Evolutionary conservation across 1,140 invertebrate species (phyloP).

Genomic region (Drosophila mauritiana): DNA sequence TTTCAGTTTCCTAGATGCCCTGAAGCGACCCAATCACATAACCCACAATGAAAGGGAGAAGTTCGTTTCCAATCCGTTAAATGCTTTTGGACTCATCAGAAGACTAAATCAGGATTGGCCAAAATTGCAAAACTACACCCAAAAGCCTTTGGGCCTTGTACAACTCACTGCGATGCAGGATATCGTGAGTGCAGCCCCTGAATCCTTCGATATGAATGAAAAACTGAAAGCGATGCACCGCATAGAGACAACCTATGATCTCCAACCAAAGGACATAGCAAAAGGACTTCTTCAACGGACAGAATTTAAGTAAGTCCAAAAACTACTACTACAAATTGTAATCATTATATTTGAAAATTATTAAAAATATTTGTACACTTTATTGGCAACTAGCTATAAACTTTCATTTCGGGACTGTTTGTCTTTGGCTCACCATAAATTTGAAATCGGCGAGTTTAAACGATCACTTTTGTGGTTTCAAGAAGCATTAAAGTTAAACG

Average conservation of each 20-base stretch:
- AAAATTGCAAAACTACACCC: conserved; percentile 39
- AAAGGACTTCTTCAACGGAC: conserved; percentile 93
- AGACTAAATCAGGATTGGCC: conserved; percentile 60
- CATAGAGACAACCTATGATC: conserved; percentile 96
- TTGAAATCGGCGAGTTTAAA: background rate
- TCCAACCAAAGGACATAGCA: conserved; percentile 94
- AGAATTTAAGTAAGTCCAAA: conserved; percentile 88
- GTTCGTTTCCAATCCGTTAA: conserved; percentile 61
- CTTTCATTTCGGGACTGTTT: conserved; percentile 16
- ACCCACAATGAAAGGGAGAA: conserved; percentile 88
- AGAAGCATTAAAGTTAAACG: background rate
- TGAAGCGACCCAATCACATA: conserved; percentile 87
- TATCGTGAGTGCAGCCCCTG: conserved; percentile 90
- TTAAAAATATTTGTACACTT: background rate
- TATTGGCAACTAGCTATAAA: background rate
- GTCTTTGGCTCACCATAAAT: conserved; percentile 19
- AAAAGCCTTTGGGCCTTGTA: conserved; percentile 5
- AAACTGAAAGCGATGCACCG: conserved; percentile 95
- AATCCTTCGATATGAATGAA: conserved; percentile 94
- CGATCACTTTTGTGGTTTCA: conserved; percentile 17
- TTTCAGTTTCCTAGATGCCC: conserved; percentile 18
- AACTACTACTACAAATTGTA: too few species aligned
- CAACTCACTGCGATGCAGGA: conserved; percentile 88
- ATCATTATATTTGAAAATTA: background rate
- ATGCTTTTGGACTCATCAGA: conserved; percentile 55